These are phyloP conservation scores for Bombyx mori DNA, from an alignment of 1,140 invertebrate genomes.

Conservation along the genomic window ASM3026992v2 NC_085116.1:3298001-3298500, in stretches of 20 bases:
- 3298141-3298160: constrained; percentile 24
- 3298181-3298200: background rate
- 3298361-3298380: constrained; percentile 43
- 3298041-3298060: too few species aligned
- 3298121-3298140: constrained; percentile 8
- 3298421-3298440: constrained; percentile 11
- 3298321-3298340: constrained; percentile 29
- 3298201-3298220: too few species aligned
- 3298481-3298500: constrained; percentile 5
- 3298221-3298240: too few species aligned
- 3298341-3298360: too few species aligned
- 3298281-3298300: constrained; percentile 8
- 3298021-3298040: too few species aligned
- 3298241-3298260: too few species aligned
- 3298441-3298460: constrained; percentile 6
- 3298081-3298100: too few species aligned
- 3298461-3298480: background rate
- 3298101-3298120: background rate
- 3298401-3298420: constrained; percentile 58
- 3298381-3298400: constrained; percentile 38
- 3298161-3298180: constrained; percentile 1
- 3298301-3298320: constrained; percentile 40
- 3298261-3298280: constrained; percentile 2
- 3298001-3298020: too few species aligned
- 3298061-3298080: too few species aligned